Percentiles rank a stretch among this genome's conserved stretches.
Conservation (phyloP, 1,140 invertebrate species). For the Pachyrhynchus sulphureomaculatus region DNA sequence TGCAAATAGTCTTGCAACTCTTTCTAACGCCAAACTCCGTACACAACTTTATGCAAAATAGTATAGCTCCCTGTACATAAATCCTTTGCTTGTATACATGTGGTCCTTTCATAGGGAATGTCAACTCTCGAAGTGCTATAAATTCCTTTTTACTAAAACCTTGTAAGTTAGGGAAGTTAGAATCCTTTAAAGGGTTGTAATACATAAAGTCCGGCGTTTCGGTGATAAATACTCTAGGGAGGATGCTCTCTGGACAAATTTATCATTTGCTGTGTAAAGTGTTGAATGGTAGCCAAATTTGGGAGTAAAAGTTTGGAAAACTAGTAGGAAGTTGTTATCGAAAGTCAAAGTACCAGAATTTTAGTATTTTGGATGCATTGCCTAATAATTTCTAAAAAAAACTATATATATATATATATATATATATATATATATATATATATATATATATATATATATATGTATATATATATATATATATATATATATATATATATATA, state of each 20-base stretch:
- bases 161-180: slow-evolving; percentile 27
- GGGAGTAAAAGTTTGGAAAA: background rate
- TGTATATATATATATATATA: too few relatives aligned
- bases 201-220: slow-evolving; percentile 30
- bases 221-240: slow-evolving; percentile 28
- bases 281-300: slow-evolving; percentile 21
- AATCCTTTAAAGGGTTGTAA: slow-evolving; percentile 32
- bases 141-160: slow-evolving; percentile 33
- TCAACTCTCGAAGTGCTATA: slow-evolving; percentile 30
- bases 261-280: slow-evolving; percentile 12
- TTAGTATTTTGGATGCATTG: too few relatives aligned
- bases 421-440: too few relatives aligned
- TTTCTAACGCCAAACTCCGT: background rate
- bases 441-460: too few relatives aligned
- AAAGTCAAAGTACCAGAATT: too few relatives aligned
- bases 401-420: too few relatives aligned
- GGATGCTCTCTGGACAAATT: slow-evolving; percentile 24
- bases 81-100: slow-evolving; percentile 19
- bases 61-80: slow-evolving; percentile 25
- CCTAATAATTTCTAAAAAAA: too few relatives aligned
- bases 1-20: slow-evolving; percentile 3
- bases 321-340: background rate
- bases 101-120: slow-evolving; percentile 18
- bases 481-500: too few relatives aligned
- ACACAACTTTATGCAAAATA: slow-evolving; percentile 18